phyloP scores from a whole-genome alignment of 1,140 invertebrate genomes.

The Phenacoccus solenopsis region DNA sequence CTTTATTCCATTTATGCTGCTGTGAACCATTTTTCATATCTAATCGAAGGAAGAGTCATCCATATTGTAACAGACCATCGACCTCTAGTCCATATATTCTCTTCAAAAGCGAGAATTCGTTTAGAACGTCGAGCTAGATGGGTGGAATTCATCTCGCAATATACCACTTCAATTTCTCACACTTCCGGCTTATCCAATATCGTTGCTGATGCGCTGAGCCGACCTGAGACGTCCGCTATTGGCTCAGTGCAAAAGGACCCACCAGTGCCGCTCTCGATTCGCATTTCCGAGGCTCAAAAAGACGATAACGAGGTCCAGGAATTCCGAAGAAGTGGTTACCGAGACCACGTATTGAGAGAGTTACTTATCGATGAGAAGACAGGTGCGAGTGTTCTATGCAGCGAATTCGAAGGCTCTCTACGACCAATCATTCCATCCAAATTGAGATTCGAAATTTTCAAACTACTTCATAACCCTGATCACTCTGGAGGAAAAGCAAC shows the following conservation, averaged over 20 bases:
- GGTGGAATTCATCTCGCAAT: neutral
- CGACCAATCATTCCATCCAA: neutral
- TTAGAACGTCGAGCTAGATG: neutral
- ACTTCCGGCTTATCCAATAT: neutral
- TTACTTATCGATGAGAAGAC: neutral
- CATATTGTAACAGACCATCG: neutral
- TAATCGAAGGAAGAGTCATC: neutral
- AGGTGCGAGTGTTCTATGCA: neutral
- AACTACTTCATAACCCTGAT: neutral
- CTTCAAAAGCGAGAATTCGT: neutral
- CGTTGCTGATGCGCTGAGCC: neutral
- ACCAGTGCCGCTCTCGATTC: too few relatives aligned
- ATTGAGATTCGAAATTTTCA: neutral
- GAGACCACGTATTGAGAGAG: neutral
- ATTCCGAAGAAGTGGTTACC: neutral
- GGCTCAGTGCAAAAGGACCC: neutral
- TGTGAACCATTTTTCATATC: neutral
- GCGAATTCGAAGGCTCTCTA: neutral
- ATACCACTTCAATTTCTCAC: neutral
- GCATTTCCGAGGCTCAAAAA: too few relatives aligned
- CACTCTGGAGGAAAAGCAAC: neutral
- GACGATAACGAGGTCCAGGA: neutral
- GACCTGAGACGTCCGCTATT: too few relatives aligned
- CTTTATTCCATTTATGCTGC: neutral
- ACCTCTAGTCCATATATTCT: neutral